Evolutionary conservation across 1,140 invertebrate species (phyloP), one percentile per base, ranked within the genome.

Genomic region (Chlorops oryzae): DNA sequence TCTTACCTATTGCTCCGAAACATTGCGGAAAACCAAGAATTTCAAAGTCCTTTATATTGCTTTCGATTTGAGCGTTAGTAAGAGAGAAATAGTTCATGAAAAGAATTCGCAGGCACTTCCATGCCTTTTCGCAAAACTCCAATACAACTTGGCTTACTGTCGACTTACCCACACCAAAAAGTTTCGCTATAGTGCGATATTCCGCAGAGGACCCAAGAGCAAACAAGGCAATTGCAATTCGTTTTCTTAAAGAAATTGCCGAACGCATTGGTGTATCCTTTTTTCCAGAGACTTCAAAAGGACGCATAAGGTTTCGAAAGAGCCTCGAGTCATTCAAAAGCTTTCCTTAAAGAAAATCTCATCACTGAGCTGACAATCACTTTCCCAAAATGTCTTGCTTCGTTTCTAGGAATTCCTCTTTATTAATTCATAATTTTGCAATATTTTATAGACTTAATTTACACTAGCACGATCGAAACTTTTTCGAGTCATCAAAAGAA

Each of bases 1-100:
- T 39, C 44, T 28, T 47, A 47, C 50, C 44, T 21, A 52, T 20
- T 3, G 44, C 37, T 9, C 37, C 35, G 3, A 44, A 37, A 34
- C 50, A 46, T 44, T 51, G 50, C 10, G 50, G 50, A 51, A 51
- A 45, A 3, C 50, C 41, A 10, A 51, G 15, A 12, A 18, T 27
- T 3, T 51, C 21, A 18, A 51, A 51, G n/a, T 42, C 50, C 7
- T 38, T 5, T 7, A 51, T 32, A 27, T 13, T 17, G 17, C 46
- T 32, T 22, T 45, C 40, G 17, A 51, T 32, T 28, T 51, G 44
- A 24, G 15, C 28, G 15, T 18, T 15, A 12, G 50, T 35, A 12
- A 34, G 32, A 38, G 32, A 24, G 23, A 37, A 25, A 2, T 25
- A 13, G 13, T 50, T 42, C n/a, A 47, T 17, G n/a, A 44, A 44